Evolutionary conservation across 1,140 invertebrate species (phyloP), one percentile per base, ranked within the genome.

Genomic region (Magallana ariakensis): DNA sequence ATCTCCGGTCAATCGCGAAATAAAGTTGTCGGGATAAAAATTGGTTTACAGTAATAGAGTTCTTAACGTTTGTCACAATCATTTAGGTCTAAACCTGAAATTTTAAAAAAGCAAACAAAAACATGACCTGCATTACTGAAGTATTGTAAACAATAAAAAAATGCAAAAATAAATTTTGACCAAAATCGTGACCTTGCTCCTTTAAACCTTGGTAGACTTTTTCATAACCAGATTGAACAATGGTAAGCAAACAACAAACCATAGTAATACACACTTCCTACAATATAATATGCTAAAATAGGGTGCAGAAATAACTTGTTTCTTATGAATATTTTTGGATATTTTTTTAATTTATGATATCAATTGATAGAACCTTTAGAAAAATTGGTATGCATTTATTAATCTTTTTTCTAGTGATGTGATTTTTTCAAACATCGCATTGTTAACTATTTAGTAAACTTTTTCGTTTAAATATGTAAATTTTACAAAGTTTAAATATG

Each of bases 211-310:
- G 66, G 19, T 70, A 19, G 66, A 70, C 66, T 26, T 11, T 70
- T 70, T 70, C 66, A 70, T 70, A 33, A 70, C 66, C 66, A 70
- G 66, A 70, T 15, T 70, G 19, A 70, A 33, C 66, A 70, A 26
- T 70, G 26, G 22, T 10, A 7, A 62, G 58, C 16, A 33, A 70
- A 26, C 13, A 26, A 10, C 66, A 70, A 70, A 13, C 22, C n/a
- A n/a, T n/a, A n/a, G n/a, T n/a, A n/a, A n/a, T n/a, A n/a, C n/a
- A 70, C 33, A 70, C 66, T 70, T 19, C 22, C 66, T 70, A 70
- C 33, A 26, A 70, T 33, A 2, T 70, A 26, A 70, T 70, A 70
- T 70, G 66, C n/a, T n/a, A n/a, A n/a, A n/a, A n/a, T n/a, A n/a
- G n/a, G n/a, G n/a, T n/a, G n/a, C 66, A 70, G 26, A 26, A 26